Evolutionary conservation across 2,113 vertebrate species (phyloP).

Genomic region (Datnioides undecimradiatus): DNA sequence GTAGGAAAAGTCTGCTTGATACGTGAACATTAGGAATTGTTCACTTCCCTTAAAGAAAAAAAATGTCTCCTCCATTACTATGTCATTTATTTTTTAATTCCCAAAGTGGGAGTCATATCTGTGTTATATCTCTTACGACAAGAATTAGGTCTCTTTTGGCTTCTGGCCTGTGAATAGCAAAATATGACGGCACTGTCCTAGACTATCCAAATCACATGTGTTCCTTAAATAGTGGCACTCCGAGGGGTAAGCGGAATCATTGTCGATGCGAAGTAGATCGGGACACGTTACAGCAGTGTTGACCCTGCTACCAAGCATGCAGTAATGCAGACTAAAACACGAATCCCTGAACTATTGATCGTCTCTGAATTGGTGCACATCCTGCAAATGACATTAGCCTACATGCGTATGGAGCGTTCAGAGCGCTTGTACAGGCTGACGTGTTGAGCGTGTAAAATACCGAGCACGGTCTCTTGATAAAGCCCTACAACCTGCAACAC

Average conservation of each 20-base stretch:
- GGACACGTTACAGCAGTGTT: neutral
- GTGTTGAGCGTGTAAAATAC: conserved; percentile 29
- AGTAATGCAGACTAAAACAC: neutral
- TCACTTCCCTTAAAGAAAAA: neutral
- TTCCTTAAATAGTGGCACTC: conserved; percentile 24
- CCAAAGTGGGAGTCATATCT: neutral
- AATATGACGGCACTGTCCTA: conserved; percentile 10
- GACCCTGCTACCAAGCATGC: neutral
- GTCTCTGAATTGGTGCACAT: conserved; percentile 1
- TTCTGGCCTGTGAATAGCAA: neutral
- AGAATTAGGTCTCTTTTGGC: neutral
- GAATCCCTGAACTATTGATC: conserved; percentile 9
- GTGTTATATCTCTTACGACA: neutral
- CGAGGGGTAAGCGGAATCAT: neutral
- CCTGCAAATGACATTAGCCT: conserved; percentile 25
- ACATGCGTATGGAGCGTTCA: neutral
- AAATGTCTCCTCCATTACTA: neutral
- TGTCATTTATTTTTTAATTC: neutral
- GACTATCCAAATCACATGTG: conserved; percentile 34
- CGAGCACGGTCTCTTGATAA: neutral
- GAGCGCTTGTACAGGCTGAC: conserved; percentile 9
- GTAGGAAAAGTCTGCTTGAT: neutral
- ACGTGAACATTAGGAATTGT: neutral
- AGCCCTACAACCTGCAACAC: neutral
- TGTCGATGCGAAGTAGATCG: neutral